Conservation (phyloP, 2,113 vertebrate species). For the Sapayoa aenigma region DNA sequence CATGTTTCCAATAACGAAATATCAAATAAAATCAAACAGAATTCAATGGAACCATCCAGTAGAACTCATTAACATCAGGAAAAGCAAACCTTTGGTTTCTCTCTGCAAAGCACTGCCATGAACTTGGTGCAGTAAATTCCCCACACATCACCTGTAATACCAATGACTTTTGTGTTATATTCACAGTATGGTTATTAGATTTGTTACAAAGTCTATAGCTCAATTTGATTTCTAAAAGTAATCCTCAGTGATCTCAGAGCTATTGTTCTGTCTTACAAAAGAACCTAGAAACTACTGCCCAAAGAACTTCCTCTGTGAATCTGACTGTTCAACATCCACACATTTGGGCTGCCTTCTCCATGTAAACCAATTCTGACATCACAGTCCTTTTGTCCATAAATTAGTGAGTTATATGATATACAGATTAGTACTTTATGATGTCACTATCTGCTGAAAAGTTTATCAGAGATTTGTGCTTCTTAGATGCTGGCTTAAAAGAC, state of each 20-base stretch:
- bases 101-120: background rate
- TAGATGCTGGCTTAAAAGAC: background rate
- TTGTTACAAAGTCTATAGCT: background rate
- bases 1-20: background rate
- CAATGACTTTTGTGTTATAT: background rate
- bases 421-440: background rate
- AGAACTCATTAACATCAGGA: background rate
- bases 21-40: background rate
- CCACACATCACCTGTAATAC: background rate
- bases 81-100: background rate
- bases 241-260: background rate
- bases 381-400: background rate
- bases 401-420: background rate
- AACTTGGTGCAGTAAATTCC: background rate
- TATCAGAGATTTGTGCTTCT: background rate
- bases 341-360: background rate
- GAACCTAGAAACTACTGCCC: background rate
- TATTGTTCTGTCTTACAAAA: background rate
- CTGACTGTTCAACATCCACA: background rate
- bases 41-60: background rate
- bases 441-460: background rate
- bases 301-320: background rate
- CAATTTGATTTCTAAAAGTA: background rate
- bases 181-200: background rate
- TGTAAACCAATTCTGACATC: fast-evolving